Percentiles rank a stretch among this genome's conserved stretches.
These are phyloP conservation scores for Andrena bicolor DNA, from an alignment of 2,888 invertebrate genomes.

Conservation along the genomic window DNA sequence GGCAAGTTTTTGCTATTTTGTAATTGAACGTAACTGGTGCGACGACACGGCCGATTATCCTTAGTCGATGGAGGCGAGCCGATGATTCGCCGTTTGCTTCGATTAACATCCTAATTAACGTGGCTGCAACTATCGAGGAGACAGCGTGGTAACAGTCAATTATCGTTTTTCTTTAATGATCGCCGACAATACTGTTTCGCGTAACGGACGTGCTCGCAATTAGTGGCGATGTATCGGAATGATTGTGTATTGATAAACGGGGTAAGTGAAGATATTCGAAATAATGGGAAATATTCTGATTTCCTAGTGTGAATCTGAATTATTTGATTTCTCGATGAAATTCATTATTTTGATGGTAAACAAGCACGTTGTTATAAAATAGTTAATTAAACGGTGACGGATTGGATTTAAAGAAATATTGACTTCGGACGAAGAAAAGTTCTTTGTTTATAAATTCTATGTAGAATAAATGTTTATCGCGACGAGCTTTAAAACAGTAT, in stretches of 20 bases:
- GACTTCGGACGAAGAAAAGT: too few species aligned
- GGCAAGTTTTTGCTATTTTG: slow-evolving; percentile 45
- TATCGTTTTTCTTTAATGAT: not conserved
- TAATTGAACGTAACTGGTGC: slow-evolving; percentile 30
- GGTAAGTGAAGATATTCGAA: not conserved
- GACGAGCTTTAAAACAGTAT: too few species aligned
- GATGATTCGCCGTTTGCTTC: slow-evolving; percentile 9
- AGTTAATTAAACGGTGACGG: too few species aligned
- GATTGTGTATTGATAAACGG: not conserved
- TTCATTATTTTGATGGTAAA: too few species aligned
- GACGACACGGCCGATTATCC: slow-evolving; percentile 19
- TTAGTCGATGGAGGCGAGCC: slow-evolving; percentile 5
- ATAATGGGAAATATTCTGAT: not conserved
- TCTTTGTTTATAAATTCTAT: too few species aligned
- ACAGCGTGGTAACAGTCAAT: not conserved
- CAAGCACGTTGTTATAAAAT: too few species aligned
- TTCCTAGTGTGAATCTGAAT: too few species aligned
- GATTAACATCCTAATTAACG: slow-evolving; percentile 31
- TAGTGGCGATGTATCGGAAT: not conserved
- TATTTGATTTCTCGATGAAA: too few species aligned
- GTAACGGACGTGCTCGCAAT: not conserved
- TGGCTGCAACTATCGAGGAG: not conserved
- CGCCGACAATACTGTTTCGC: not conserved
- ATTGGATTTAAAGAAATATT: too few species aligned
- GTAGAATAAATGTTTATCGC: too few species aligned